Evolutionary conservation across 1,140 invertebrate genomes (phyloP), one percentile per base, ranked within the genome.

Genomic region (Hylaeus anthracinus): DNA sequence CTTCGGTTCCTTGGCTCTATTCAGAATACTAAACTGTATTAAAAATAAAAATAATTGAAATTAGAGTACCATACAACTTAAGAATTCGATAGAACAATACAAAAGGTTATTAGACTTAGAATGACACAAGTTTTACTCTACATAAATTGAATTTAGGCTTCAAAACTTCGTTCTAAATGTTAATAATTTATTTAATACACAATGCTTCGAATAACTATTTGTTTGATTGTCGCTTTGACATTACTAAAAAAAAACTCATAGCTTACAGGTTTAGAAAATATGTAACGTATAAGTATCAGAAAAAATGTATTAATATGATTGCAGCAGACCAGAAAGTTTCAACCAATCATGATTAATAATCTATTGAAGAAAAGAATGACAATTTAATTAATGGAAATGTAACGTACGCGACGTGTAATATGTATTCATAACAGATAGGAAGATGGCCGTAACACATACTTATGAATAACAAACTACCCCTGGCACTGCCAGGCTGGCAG

Each of bases 301-400:
- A 14, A 37, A 4, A 5, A 58, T 4, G 6, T 5, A 26, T 58
- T 58, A 58, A 58, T 5, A 58, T 4, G 6, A 58, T 66, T 45
- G 51, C 3, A 6, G 37, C 14, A 0, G 10, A 37, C 41, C 15
- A 1, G 5, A 43, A 65, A 14, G 15, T 65, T 41, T 41, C n/a
- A 3, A 3, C 5, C 5, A 53, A 15, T 12, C 26, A 43, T 58
- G 51, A 58, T 12, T 45, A n/a, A 58, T 76, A 48, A 58, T 26
- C 5, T 2, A 14, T 15, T 1, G 4, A 26, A 26, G 48, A 48
- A 14, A 58, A 60, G 51, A 48, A 64, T 58, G 53, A 43, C 14
- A 70, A 69, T 77, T 60, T 77, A 51, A 69, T 77, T 60, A 69
- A 69, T 77, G 75, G 37, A 70, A 77, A 71, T 12, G 61, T 65